phyloP scores from a whole-genome alignment of 2,888 invertebrate genomes.

The Zelleria hepariella region DNA sequence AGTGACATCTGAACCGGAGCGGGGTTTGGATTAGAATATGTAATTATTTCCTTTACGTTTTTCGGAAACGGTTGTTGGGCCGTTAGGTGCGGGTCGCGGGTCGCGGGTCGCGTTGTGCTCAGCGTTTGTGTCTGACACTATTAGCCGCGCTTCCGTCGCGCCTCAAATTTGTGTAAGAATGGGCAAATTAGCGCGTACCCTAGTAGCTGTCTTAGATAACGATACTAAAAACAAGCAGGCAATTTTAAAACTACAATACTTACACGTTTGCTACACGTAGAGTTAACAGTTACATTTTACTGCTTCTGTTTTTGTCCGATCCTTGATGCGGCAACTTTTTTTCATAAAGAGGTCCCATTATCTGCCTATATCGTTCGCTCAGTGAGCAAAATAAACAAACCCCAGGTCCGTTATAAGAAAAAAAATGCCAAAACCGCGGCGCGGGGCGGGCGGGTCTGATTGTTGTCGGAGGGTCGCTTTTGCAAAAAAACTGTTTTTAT shows the following conservation, averaged over 20 bases:
- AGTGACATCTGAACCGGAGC: conserved; percentile 67
- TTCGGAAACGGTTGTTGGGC: conserved; percentile 60
- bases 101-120: background rate
- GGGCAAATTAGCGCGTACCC: background rate
- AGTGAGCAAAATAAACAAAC: conserved; percentile 60
- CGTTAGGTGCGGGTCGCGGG: conserved; percentile 29
- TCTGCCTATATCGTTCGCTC: conserved; percentile 13
- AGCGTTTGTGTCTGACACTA: conserved; percentile 24
- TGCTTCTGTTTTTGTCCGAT: background rate
- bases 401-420: conserved; percentile 57
- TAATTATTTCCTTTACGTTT: conserved; percentile 71
- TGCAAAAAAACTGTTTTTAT: conserved; percentile 57
- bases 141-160: conserved; percentile 14
- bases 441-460: conserved; percentile 53
- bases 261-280: no score
- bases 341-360: conserved; percentile 31
- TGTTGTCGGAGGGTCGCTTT: conserved; percentile 52
- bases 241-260: background rate
- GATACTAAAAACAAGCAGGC: background rate
- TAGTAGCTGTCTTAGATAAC: background rate
- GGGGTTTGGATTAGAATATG: conserved; percentile 67
- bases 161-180: conserved; percentile 1
- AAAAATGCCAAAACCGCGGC: conserved; percentile 33
- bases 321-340: conserved; percentile 13
- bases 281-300: no score